Percentiles rank a stretch among this genome's conserved stretches.
phyloP scores from a whole-genome alignment of 2,113 vertebrate species.

The Sminthopsis crassicaudata region DNA sequence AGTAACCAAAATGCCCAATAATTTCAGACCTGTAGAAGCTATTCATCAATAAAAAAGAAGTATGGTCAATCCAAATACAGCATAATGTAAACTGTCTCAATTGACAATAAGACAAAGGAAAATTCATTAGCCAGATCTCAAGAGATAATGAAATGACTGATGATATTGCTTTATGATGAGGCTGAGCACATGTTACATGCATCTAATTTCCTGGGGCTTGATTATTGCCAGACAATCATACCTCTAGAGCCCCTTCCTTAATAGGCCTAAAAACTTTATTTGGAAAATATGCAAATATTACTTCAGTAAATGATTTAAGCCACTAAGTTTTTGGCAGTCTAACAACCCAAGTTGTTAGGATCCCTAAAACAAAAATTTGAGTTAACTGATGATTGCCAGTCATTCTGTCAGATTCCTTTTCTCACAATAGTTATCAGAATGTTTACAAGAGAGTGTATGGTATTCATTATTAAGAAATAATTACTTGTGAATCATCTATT shows the following conservation, averaged over 20 bases:
- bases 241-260: neutral
- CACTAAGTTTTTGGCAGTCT: slow-evolving; percentile 15
- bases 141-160: slow-evolving; percentile 1
- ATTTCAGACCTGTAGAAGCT: neutral
- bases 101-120: slow-evolving; percentile 31
- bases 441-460: neutral
- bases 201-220: slow-evolving; percentile 31
- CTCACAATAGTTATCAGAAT: neutral
- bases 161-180: neutral
- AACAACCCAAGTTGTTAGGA: slow-evolving; percentile 7
- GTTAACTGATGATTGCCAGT: slow-evolving; percentile 25
- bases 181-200: neutral
- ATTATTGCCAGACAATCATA: slow-evolving; percentile 34
- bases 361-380: slow-evolving; percentile 2
- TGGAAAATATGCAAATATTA: neutral
- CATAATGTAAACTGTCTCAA: slow-evolving; percentile 41
- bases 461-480: slow-evolving; percentile 38
- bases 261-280: slow-evolving; percentile 20
- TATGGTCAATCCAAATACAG: slow-evolving; percentile 10
- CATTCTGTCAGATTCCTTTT: slow-evolving; percentile 9
- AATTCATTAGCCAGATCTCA: neutral
- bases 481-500: neutral
- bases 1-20: slow-evolving; percentile 1
- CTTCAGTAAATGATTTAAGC: slow-evolving; percentile 36
- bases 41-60: slow-evolving; percentile 14